A percentile compares a stretch with the other conserved stretches of the same genome.
Conservation (phyloP, 1,140 invertebrate species). For the Steinernema khuongi region DNA sequence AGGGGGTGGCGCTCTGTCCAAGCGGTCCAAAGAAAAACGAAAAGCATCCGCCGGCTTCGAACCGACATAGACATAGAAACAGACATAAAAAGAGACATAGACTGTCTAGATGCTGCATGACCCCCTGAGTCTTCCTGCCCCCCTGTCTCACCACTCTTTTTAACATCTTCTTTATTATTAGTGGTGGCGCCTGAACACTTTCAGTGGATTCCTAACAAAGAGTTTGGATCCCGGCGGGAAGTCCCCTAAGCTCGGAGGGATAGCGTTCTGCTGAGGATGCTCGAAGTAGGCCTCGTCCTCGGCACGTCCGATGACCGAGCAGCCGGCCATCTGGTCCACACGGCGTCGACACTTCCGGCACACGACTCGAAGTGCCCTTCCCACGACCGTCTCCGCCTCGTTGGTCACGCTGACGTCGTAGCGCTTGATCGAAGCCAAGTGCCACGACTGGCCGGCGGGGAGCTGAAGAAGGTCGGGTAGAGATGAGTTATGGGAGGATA, state of each 20-base stretch:
- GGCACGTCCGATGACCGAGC: background rate
- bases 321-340: background rate
- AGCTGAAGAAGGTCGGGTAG: background rate
- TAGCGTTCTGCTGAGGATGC: background rate
- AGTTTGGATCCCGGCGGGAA: background rate
- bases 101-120: too few relatives aligned
- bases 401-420: background rate
- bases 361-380: background rate
- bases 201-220: background rate
- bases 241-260: background rate
- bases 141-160: too few relatives aligned
- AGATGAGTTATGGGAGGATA: background rate
- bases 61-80: too few relatives aligned
- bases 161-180: too few relatives aligned
- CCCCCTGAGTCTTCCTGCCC: too few relatives aligned
- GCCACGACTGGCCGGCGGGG: background rate
- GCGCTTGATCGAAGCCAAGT: constrained; percentile 3
- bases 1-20: too few relatives aligned
- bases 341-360: background rate
- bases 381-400: background rate
- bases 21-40: too few relatives aligned
- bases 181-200: too few relatives aligned
- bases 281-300: constrained; percentile 11
- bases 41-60: too few relatives aligned
- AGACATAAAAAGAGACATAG: too few relatives aligned